Base-by-base conservation (phyloP, 2,797 vertebrate genomes). In the Glyptemys insculpta region DNA sequence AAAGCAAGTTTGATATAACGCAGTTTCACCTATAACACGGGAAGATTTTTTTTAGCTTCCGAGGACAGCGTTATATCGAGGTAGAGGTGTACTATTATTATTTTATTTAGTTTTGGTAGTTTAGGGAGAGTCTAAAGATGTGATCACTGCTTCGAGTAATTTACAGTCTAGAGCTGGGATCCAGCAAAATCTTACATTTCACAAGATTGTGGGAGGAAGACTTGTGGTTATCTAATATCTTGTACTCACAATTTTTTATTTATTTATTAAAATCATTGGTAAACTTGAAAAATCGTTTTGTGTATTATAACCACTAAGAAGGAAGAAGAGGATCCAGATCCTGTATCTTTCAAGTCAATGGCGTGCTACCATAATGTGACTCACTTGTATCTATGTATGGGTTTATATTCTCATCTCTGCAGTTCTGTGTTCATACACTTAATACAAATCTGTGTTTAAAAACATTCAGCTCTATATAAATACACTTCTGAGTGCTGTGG, bases 141-240 rank as follows among this genome's bases (percentile, higher is more conserved):
- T 47, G 7, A 41, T 79, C 93, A 44, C 53, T 87, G n/a, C n/a
- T 31, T 86, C 44, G 82, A 79, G 74, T 92, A 91, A 86, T 89
- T 87, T 80, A 19, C 29, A 82, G 1, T 82, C 54, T 49, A 5
- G 2, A 2, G 4, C 83, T 47, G 78, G 85, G 83, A 78, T 31
- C 81, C 16, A 10, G 21, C 21, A 52, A 79, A 85, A 21, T 81
- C 41, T 53, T 86, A 14, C 53, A 47, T 37, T 19, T 68, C 8
- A 50, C 12, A 82, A 41, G 34, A 15, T 88, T 54, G 5, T 23
- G 93, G 94, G 78, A 59, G 79, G 87, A 6, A 86, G 83, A 62
- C 62, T 59, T 15, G 0, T 5, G 34, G 8, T 79, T 37, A 19
- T 21, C 50, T n/a, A 53, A 0, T n/a, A n/a, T 54, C 6, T 31